Conservation (phyloP, 2,113 vertebrate genomes). For the Zosterops japonicus region DNA sequence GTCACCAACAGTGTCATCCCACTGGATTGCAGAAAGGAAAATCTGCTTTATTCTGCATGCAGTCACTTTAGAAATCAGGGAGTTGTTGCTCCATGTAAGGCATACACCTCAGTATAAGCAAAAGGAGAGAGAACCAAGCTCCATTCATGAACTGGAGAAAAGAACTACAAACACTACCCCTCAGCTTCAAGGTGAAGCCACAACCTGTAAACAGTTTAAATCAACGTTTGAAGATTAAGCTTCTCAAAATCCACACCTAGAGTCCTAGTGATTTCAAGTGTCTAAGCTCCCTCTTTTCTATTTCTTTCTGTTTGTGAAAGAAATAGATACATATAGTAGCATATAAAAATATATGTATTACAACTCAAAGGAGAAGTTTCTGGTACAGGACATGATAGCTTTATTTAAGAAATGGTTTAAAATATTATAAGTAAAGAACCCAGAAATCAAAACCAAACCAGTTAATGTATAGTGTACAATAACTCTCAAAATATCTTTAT, state of each 20-base stretch:
- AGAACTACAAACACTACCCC: neutral
- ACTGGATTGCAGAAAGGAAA: neutral
- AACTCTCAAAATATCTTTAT: neutral
- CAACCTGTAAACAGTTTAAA: neutral
- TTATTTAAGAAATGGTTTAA: neutral
- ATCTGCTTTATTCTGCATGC: neutral
- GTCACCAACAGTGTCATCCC: neutral
- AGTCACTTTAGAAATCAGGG: neutral
- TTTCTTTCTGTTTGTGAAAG: neutral
- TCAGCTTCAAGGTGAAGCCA: neutral
- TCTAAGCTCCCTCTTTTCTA: neutral
- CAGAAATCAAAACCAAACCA: neutral
- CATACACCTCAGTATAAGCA: neutral
- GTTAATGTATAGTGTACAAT: neutral
- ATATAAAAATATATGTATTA: neutral
- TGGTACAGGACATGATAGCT: neutral
- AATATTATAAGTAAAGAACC: neutral
- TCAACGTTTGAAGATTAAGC: neutral
- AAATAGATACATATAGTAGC: neutral
- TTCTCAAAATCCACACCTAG: neutral
- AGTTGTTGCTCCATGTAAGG: accelerated
- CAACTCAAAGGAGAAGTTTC: neutral
- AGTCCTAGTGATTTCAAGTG: neutral
- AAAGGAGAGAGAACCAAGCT: neutral
- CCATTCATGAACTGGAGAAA: neutral